phyloP scores from a whole-genome alignment of 2,113 vertebrate genomes.

The Gnathonemus longibarbis region DNA sequence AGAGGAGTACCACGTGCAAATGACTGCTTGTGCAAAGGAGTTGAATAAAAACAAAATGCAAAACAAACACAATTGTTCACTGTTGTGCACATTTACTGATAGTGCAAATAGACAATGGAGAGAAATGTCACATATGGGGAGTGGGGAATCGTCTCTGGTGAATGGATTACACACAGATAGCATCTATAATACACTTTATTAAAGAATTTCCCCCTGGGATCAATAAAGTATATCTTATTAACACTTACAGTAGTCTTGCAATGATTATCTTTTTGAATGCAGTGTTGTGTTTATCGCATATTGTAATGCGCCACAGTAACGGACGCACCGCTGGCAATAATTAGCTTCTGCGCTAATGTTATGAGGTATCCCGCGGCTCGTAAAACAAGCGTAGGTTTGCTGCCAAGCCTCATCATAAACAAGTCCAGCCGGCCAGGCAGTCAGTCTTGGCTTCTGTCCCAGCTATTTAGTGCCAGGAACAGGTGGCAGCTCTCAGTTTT shows the following conservation, averaged over 20 bases:
- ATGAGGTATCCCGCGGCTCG: neutral
- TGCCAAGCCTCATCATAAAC: neutral
- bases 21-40: neutral
- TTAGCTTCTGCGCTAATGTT: neutral
- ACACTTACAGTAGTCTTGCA: neutral
- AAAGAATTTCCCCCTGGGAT: neutral
- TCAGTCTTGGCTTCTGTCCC: neutral
- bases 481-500: neutral
- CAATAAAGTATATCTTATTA: neutral
- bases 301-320: neutral
- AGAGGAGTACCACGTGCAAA: neutral
- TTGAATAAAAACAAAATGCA: neutral
- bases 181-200: neutral
- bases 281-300: neutral
- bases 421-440: neutral
- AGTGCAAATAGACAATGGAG: neutral
- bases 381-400: neutral
- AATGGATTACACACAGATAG: neutral
- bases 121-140: neutral
- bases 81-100: neutral
- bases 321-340: neutral
- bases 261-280: neutral
- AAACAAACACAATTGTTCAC: neutral
- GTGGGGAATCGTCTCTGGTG: neutral
- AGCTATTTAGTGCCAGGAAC: neutral